Conservation (phyloP, 2,113 vertebrate species). For the Agapornis roseicollis region DNA sequence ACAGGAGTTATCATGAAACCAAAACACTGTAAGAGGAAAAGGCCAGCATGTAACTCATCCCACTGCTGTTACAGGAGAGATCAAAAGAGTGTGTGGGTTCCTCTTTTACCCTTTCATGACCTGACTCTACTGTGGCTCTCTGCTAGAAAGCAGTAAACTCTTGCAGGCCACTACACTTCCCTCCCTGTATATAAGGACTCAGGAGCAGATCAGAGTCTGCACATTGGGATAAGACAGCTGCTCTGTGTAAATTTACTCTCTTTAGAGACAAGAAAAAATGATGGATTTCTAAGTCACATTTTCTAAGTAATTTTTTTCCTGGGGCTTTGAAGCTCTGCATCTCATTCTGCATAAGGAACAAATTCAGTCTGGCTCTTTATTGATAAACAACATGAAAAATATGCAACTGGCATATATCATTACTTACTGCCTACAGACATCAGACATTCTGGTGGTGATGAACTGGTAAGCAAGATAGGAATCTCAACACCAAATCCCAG, state of each 20-base stretch:
- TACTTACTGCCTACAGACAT: conserved; percentile 6
- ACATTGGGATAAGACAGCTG: neutral
- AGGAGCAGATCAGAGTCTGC: neutral
- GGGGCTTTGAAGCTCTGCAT: neutral
- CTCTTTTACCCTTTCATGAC: neutral
- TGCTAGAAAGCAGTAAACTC: neutral
- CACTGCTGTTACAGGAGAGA: neutral
- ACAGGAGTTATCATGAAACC: neutral
- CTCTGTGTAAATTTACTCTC: neutral
- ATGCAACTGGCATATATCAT: conserved; percentile 17
- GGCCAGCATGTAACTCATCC: neutral
- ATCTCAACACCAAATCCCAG: conserved; percentile 26
- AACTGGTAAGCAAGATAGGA: conserved; percentile 15
- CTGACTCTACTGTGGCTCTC: neutral
- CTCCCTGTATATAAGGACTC: neutral
- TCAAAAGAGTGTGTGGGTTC: neutral
- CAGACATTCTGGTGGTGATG: conserved; percentile 16
- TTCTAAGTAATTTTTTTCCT: neutral
- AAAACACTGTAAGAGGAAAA: neutral
- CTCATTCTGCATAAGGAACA: conserved; percentile 26
- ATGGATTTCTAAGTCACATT: neutral
- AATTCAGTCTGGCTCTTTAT: conserved; percentile 22
- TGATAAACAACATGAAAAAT: conserved; percentile 50
- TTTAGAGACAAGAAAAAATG: neutral
- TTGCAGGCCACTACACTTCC: neutral